A percentile compares a stretch with the other conserved stretches of the same genome.
Evolutionary conservation across 2,113 vertebrate genomes (phyloP).

Genomic region (Sylvicapra grimmia): DNA sequence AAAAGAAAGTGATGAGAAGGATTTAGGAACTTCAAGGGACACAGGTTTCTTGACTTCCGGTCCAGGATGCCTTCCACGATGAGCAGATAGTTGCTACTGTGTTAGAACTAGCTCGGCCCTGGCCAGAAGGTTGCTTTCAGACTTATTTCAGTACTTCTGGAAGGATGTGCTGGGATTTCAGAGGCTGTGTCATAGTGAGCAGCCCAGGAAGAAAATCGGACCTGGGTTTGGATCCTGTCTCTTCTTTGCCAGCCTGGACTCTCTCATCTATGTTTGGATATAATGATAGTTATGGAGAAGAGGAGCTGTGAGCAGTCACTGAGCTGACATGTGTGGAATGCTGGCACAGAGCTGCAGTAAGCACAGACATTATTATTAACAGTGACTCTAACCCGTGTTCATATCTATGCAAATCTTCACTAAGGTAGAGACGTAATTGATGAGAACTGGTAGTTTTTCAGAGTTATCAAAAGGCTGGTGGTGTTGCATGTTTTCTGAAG

Average conservation of each 20-base stretch:
- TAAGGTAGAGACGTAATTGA: neutral
- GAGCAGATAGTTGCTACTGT: neutral
- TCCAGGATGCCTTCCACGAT: neutral
- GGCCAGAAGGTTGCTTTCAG: neutral
- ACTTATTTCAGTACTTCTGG: neutral
- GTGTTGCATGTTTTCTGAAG: neutral
- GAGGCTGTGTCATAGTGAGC: neutral
- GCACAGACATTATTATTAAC: neutral
- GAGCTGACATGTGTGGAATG: neutral
- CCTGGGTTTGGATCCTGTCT: neutral
- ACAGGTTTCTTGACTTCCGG: neutral
- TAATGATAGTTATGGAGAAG: neutral
- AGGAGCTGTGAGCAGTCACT: neutral
- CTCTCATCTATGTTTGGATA: neutral
- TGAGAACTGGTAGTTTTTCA: neutral
- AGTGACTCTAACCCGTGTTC: neutral
- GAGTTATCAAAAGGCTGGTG: neutral
- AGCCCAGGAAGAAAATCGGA: neutral
- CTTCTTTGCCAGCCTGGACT: neutral
- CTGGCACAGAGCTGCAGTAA: neutral
- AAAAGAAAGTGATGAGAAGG: neutral
- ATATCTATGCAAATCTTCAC: slow-evolving; percentile 6
- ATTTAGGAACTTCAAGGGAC: neutral
- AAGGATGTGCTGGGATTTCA: neutral
- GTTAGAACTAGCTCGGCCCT: neutral